Conservation (phyloP, 1,140 invertebrate genomes). For the Drosophila neocordata region DNA sequence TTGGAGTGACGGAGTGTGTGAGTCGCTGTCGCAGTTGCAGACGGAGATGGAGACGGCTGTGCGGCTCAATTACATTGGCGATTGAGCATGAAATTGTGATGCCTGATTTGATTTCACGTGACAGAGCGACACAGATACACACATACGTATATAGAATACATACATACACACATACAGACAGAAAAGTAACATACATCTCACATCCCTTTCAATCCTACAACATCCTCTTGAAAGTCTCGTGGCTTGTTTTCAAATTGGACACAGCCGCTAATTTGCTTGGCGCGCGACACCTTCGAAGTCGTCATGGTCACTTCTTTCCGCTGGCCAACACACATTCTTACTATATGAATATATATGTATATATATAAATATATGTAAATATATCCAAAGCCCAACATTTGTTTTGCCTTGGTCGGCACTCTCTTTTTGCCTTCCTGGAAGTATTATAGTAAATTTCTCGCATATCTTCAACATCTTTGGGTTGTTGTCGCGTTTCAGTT, state of each 20-base stretch:
- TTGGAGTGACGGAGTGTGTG: no score
- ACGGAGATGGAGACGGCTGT: constrained; percentile 59
- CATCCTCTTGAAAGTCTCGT: constrained; percentile 35
- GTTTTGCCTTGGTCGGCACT: constrained; percentile 55
- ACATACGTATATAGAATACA: constrained; percentile 18
- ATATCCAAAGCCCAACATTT: constrained; percentile 51
- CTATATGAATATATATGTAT: not conserved
- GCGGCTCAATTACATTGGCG: constrained; percentile 73
- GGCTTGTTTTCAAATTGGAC: constrained; percentile 76
- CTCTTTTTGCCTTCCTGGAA: constrained; percentile 72
- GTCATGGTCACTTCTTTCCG: constrained; percentile 69
- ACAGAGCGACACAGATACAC: constrained; percentile 52
- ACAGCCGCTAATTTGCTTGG: constrained; percentile 78
- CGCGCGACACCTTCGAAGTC: constrained; percentile 65
- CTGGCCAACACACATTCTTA: constrained; percentile 45
- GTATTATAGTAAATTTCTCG: constrained; percentile 80
- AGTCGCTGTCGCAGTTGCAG: not conserved
- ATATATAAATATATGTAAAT: not conserved
- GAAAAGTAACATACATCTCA: no score
- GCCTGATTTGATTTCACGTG: constrained; percentile 80
- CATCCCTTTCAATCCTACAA: not conserved
- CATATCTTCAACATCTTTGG: constrained; percentile 60
- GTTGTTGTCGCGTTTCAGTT: constrained; percentile 56
- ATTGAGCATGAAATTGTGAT: constrained; percentile 79
- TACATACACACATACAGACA: not conserved